A percentile compares a stretch with the other conserved stretches of the same genome.
These are phyloP conservation scores for Hypomesus transpacificus DNA, from an alignment of 2,113 vertebrate species.

Conservation along the genomic window DNA sequence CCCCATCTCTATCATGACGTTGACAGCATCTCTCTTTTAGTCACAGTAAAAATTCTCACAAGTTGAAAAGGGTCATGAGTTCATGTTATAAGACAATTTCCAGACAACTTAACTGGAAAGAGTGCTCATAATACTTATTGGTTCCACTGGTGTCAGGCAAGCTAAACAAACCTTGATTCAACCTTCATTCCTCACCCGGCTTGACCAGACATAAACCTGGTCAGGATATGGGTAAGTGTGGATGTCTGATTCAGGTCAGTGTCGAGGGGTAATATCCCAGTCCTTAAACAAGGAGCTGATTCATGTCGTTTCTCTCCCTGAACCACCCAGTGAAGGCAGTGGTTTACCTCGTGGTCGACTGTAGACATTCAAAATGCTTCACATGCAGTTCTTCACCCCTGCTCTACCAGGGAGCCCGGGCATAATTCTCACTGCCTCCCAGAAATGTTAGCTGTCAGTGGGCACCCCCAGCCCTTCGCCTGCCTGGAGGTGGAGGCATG, in stretches of 20 bases:
- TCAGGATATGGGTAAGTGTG: too few species aligned
- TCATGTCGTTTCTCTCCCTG: neutral
- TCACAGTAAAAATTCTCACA: neutral
- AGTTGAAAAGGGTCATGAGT: too few species aligned
- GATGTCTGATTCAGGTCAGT: neutral
- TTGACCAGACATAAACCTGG: too few species aligned
- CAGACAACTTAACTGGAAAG: too few species aligned
- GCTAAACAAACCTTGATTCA: too few species aligned
- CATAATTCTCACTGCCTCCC: neutral
- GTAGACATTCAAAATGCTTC: neutral
- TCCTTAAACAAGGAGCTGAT: neutral
- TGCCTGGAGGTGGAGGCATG: neutral
- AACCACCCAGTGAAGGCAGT: neutral
- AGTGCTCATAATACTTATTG: too few species aligned
- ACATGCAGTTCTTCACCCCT: neutral
- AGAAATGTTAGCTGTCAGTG: slow-evolving; percentile 1
- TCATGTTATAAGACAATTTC: too few species aligned
- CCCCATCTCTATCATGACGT: neutral
- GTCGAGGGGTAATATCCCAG: neutral
- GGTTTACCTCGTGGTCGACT: neutral
- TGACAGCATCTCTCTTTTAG: neutral
- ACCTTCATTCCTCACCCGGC: too few species aligned
- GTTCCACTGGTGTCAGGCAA: too few species aligned
- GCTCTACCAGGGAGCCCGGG: neutral
- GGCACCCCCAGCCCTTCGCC: neutral